Evolutionary conservation across 2,797 vertebrate species (phyloP), one percentile per base, ranked within the genome.

Genomic region (Enoplosus armatus): DNA sequence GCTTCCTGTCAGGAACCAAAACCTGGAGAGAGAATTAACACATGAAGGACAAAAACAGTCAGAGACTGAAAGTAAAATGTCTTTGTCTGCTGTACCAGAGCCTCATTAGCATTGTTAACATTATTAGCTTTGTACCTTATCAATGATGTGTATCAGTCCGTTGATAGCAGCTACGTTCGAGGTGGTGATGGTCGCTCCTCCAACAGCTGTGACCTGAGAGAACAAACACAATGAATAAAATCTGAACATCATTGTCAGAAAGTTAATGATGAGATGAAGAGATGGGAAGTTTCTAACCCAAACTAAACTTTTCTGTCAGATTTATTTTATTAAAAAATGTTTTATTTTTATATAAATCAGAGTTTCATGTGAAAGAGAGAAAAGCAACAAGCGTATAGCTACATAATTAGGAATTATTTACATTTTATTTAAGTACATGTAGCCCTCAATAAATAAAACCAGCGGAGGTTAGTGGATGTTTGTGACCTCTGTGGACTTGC

Each of bases 71-170:
- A 43, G 22, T 15, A 8, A 12, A 4, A 1, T 4, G 4, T 6
- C 6, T 61, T 29, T 8, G 27, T 20, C 11, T 2, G 29, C 2
- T 2, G 4, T 0, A 7, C 27, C 22, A 4, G 1, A 48, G 39
- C 55, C 6, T 20, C 2, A 0, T 22, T 39, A 37, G 37, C 12
- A 5, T 15, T 2, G 2, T 9, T 18, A 43, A 1, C 14, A 9
- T 33, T 0, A 9, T n/a, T 11, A 41, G 24, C 14, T 7, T 2
- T 9, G 39, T 82, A 98, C 98, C 96, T 96, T 96, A 77, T 97
- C 93, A 12, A 99, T 96, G 45, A 99, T 6, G 3, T 99, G 98
- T 65, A 99, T 96, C 80, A 99, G 65, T 15, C 97, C 98, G 0
- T 99, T 99, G 3, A 95, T 97, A 56, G 98, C 96, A 1, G 91